Evolutionary conservation across 2,888 invertebrate species (phyloP), one percentile per base, ranked within the genome.

Genomic region (Ormyrus rosae): DNA sequence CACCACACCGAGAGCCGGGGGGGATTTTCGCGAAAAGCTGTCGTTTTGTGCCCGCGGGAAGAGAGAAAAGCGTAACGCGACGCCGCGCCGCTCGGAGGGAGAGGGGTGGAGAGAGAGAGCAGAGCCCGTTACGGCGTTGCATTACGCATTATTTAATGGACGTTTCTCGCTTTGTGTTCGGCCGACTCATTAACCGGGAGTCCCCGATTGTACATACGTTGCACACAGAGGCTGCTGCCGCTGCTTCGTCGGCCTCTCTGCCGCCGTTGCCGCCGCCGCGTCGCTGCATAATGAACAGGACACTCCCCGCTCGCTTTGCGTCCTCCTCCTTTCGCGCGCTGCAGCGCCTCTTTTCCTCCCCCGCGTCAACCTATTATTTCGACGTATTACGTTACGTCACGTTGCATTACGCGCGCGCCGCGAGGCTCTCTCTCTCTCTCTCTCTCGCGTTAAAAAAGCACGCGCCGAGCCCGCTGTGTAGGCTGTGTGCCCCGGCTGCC

Each of bases 111-210:
- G 13, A 48, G 51, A 56, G 56, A 45, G 56, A 61, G 73, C 51
- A 56, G 61, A 34, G 65, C 55, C 76, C 46, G 81, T 76, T 68
- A 69, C 80, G 85, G 83, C 86, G 84, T 86, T 88, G 86, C 88
- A 88, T 87, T 85, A 87, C 87, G 87, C 87, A 89, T 89, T 89
- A 89, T 89, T 89, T 89, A 89, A 89, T 88, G 89, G 86, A 88
- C 87, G 87, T 88, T 89, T 89, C 88, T 88, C 89, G 87, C 89
- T 89, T 89, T 89, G 89, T 89, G 88, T 88, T 88, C 88, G 85
- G 85, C 86, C 84, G 87, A 89, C 89, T 89, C 89, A 89, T 89
- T 89, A 89, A 88, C 88, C 86, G 85, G 58, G 67, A 63, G 71
- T 87, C 84, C 63, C 86, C 88, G 89, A 88, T 89, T 88, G 88